phyloP scores from a whole-genome alignment of 2,797 vertebrate species.

The Diplodus puntazzo region DNA sequence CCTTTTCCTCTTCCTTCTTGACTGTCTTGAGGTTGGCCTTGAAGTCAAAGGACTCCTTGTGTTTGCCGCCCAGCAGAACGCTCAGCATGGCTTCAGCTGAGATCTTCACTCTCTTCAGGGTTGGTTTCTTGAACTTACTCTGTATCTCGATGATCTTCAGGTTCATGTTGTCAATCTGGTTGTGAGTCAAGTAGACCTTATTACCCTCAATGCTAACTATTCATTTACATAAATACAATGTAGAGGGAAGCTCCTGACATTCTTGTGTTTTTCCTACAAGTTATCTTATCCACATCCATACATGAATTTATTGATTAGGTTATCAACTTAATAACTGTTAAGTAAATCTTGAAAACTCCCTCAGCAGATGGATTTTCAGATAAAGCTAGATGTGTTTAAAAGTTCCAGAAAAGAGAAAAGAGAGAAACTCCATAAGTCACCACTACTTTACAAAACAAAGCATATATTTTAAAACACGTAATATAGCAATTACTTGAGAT shows the following conservation, averaged over 20 bases:
- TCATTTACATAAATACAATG: not conserved
- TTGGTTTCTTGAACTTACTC: constrained; percentile 86
- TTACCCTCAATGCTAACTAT: no score
- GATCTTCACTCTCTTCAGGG: constrained; percentile 83
- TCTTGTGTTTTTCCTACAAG: not conserved
- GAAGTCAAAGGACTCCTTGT: constrained; percentile 85
- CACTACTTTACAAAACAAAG: not conserved
- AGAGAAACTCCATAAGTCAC: not conserved
- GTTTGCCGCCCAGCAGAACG: constrained; percentile 82
- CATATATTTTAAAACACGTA: not conserved
- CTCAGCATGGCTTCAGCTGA: constrained; percentile 87
- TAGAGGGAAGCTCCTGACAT: not conserved
- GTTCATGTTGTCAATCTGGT: constrained; percentile 74
- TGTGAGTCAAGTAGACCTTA: not conserved
- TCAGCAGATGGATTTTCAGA: no score
- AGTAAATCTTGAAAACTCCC: no score
- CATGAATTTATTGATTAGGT: not conserved
- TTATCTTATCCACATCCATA: not conserved
- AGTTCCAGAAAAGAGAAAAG: no score
- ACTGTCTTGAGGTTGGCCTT: constrained; percentile 87
- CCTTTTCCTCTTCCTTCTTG: constrained; percentile 87
- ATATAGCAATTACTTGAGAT: not conserved
- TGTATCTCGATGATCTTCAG: constrained; percentile 83
- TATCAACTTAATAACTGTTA: no score
- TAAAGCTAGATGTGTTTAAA: not conserved